These are phyloP conservation scores for Cryptotis parvus DNA, from an alignment of 2,113 vertebrate species.

Conservation along the genomic window DNA sequence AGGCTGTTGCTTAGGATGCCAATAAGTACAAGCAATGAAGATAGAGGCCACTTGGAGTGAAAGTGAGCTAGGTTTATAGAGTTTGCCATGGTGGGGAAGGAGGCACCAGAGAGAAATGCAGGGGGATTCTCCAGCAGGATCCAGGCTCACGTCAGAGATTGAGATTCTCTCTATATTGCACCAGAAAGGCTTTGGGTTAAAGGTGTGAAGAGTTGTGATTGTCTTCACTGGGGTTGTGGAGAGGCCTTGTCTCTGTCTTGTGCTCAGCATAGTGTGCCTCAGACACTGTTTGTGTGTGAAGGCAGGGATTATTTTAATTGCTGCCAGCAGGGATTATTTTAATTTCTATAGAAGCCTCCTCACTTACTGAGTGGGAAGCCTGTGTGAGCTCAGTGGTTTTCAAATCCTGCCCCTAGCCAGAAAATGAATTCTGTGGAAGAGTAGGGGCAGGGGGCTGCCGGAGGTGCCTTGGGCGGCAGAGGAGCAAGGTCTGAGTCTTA, in stretches of 20 bases:
- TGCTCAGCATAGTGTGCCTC: too few relatives aligned
- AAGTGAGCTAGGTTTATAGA: neutral
- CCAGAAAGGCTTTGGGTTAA: slow-evolving; percentile 9
- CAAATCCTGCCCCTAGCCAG: neutral
- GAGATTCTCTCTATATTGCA: slow-evolving; percentile 5
- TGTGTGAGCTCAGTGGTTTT: neutral
- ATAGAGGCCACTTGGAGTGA: neutral
- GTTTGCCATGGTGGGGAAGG: neutral
- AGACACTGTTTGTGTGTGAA: neutral
- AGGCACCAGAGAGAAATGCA: neutral
- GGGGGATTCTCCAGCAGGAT: neutral
- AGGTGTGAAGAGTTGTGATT: neutral
- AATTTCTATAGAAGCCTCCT: neutral
- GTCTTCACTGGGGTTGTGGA: neutral
- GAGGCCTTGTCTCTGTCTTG: slow-evolving; percentile 1
- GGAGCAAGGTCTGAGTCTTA: neutral
- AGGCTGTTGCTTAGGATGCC: neutral
- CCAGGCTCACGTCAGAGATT: neutral
- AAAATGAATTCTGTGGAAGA: neutral
- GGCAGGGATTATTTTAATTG: too few relatives aligned
- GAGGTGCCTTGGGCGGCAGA: neutral
- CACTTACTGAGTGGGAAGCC: neutral
- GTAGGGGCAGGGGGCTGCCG: neutral
- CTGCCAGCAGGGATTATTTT: neutral
- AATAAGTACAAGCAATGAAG: neutral